These are phyloP conservation scores for Wasmannia auropunctata DNA, from an alignment of 1,140 invertebrate genomes.

Conservation along the genomic window DNA sequence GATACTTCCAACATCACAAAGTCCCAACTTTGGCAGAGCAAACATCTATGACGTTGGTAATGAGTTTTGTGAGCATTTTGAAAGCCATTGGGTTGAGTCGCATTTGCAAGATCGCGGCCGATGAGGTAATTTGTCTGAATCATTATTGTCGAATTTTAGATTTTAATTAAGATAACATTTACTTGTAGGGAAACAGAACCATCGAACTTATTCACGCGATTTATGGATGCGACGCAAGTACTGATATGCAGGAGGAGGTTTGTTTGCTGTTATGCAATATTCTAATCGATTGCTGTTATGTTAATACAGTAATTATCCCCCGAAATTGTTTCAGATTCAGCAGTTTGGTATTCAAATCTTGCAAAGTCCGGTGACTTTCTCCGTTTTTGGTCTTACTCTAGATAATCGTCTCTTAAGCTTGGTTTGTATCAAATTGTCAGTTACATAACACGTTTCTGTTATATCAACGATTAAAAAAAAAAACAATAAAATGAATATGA, in stretches of 20 bases:
- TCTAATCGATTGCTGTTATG: neutral
- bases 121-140: conserved; percentile 31
- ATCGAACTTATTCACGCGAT: conserved; percentile 36
- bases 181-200: conserved; percentile 29
- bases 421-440: conserved; percentile 6
- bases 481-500: neutral
- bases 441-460: neutral
- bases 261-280: neutral
- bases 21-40: neutral
- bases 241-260: conserved; percentile 43
- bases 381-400: neutral
- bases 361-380: neutral
- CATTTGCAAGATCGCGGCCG: neutral
- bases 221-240: neutral
- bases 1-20: neutral
- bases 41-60: rapidly evolving
- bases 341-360: conserved; percentile 61
- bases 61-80: rapidly evolving
- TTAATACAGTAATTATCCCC: neutral
- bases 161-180: neutral
- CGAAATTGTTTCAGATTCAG: conserved; percentile 3
- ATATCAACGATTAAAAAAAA: neutral
- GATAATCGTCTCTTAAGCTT: neutral
- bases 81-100: conserved; percentile 4
- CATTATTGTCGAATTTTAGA: neutral